Evolutionary conservation across 2,797 vertebrate genomes (phyloP).

Genomic region (Cercopithecus petaurista): DNA sequence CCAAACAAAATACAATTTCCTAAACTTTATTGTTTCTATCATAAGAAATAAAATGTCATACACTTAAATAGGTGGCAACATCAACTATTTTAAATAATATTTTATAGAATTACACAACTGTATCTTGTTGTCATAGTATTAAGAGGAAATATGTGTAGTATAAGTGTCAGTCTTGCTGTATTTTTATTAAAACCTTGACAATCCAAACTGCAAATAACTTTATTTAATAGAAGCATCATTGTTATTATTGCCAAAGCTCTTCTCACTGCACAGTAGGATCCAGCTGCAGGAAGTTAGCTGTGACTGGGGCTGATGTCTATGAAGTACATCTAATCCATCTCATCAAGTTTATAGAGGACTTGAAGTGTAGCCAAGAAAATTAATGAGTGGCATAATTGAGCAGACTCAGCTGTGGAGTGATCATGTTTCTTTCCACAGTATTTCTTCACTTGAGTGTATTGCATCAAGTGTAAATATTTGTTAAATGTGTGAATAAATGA

Average conservation of each 20-base stretch:
- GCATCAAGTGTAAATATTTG: conserved; percentile 46
- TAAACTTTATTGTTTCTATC: not conserved
- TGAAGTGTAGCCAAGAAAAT: conserved; percentile 66
- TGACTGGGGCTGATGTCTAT: conserved; percentile 41
- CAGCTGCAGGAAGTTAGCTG: conserved; percentile 61
- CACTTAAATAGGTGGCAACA: not conserved
- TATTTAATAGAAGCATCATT: not conserved
- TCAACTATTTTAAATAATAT: not conserved
- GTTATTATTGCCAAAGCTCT: not conserved
- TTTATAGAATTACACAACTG: not conserved
- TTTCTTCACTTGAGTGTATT: not conserved
- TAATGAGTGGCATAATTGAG: conserved; percentile 63
- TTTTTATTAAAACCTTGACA: not conserved
- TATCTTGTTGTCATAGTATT: not conserved
- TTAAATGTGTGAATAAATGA: conserved; percentile 33
- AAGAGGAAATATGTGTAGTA: not conserved
- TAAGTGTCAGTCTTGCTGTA: not conserved
- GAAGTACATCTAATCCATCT: conserved; percentile 63
- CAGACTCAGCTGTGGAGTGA: conserved; percentile 53
- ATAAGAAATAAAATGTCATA: not conserved
- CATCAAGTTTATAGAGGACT: conserved; percentile 65
- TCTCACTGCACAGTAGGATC: not conserved
- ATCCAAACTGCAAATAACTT: not conserved
- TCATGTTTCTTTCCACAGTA: conserved; percentile 31
- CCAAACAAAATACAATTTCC: not conserved